Percentiles rank a stretch among this genome's conserved stretches.
phyloP scores from a whole-genome alignment of 2,888 invertebrate genomes.

The Gymnoscelis rufifasciata region DNA sequence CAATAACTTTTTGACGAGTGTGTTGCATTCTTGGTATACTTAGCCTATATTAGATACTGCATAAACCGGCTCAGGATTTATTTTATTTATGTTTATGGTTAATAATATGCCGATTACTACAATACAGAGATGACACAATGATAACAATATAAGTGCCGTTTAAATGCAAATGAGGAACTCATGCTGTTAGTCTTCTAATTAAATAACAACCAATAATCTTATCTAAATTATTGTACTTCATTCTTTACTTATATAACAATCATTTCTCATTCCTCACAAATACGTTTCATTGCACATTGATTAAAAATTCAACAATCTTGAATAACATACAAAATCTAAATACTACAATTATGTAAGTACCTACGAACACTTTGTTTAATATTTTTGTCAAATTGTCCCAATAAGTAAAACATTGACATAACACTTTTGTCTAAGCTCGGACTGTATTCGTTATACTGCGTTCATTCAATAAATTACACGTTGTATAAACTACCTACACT shows the following conservation, averaged over 20 bases:
- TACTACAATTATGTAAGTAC: slow-evolving; percentile 22
- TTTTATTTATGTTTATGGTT: no score
- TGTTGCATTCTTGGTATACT: no score
- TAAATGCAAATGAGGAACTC: slow-evolving; percentile 68
- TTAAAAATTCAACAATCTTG: slow-evolving; percentile 22
- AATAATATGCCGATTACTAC: neutral
- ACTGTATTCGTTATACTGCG: slow-evolving; percentile 39
- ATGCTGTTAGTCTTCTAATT: slow-evolving; percentile 29
- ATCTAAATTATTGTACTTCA: slow-evolving; percentile 50
- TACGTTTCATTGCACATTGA: slow-evolving; percentile 4
- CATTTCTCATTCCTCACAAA: slow-evolving; percentile 5
- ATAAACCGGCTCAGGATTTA: no score
- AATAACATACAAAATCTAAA: slow-evolving; percentile 22
- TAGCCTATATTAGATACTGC: no score
- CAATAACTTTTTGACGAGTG: no score
- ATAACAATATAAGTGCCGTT: slow-evolving; percentile 17
- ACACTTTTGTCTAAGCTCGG: slow-evolving; percentile 57
- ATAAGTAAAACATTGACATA: slow-evolving; percentile 39
- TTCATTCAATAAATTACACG: slow-evolving; percentile 10
- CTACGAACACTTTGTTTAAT: slow-evolving; percentile 49
- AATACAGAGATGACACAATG: no score
- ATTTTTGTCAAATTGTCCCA: slow-evolving; percentile 27
- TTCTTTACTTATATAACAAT: slow-evolving; percentile 8
- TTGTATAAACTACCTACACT: slow-evolving; percentile 43
- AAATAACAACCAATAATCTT: slow-evolving; percentile 45